Evolutionary conservation across 2,113 vertebrate species (phyloP), one percentile per base, ranked within the genome.

Genomic region (Dipodomys ordii): DNA sequence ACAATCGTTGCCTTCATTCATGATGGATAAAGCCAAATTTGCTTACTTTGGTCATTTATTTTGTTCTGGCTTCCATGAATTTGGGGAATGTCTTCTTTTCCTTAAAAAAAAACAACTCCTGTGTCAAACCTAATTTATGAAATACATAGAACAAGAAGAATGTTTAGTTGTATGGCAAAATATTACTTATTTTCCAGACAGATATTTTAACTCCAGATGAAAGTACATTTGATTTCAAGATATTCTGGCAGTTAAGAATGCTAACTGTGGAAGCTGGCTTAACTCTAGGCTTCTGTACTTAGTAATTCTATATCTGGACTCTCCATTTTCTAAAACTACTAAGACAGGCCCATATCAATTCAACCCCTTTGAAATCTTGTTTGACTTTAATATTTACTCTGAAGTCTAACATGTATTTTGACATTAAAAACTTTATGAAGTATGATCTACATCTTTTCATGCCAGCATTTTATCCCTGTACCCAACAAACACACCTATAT

Each of bases 301-400:
- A 53, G 20, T 80, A 64, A 35, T 7, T n/a, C 3, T 44, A 18
- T 46, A 46, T n/a, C 27, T 27, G 23, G 3, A 27, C 32, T 9
- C 23, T n/a, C 7, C 46, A 25, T 85, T 49, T 27, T 39, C 53
- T 28, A 49, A 91, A 79, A 39, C 60, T 73, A 32, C 68, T 68
- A 19, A 88, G 46, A 71, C 64, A 44, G 60, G 72, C 2, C 22
- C 28, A 57, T 53, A 78, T 20, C 60, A 60, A 3, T 68, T 84
- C 80, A 15, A 62, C 91, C 32, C 62, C 15, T 87, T 91, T 74
- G 67, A 79, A 95, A 69, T 91, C 53, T 30, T 65, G 69, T 35
- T 35, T 62, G 62, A 62, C 10, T 60, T 73, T 91, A 68, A 74
- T 87, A 62, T 78, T 83, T 79, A 19, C 49, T 53, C 78, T 49